Percentiles rank a stretch among this genome's conserved stretches.
Evolutionary conservation across 2,113 vertebrate genomes (phyloP).

Genomic region (Hipposideros armiger): DNA sequence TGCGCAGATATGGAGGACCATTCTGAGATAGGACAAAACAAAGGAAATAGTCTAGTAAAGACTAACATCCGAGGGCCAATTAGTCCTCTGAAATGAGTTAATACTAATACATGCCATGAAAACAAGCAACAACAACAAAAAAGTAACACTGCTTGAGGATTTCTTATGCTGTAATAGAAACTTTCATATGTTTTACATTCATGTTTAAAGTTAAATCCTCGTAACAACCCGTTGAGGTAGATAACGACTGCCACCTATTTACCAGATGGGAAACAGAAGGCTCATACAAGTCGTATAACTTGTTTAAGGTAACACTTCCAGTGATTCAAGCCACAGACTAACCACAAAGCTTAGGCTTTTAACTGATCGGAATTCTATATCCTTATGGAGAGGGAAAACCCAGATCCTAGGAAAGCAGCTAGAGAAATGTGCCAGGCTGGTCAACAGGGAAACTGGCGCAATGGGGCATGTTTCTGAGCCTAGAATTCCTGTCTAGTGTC

Average conservation of each 20-base stretch:
- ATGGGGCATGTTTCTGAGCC: not conserved
- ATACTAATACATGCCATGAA: not conserved
- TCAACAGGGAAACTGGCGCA: not conserved
- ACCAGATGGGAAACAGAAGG: not conserved
- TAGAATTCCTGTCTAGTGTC: not conserved
- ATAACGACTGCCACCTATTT: not conserved
- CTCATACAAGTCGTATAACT: not conserved
- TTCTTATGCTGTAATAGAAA: not conserved
- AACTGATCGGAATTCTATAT: not conserved
- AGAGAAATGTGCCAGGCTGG: not conserved
- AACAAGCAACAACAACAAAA: not conserved
- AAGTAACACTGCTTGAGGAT: not conserved
- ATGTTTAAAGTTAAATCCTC: slow-evolving; percentile 4
- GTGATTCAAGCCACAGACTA: not conserved
- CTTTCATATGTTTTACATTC: not conserved
- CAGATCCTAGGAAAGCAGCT: not conserved
- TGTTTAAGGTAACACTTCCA: not conserved
- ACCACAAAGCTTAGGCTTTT: not conserved
- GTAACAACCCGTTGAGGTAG: not conserved
- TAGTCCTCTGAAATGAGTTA: not conserved
- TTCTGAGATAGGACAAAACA: not conserved
- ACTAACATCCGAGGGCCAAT: not conserved
- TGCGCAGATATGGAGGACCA: not conserved
- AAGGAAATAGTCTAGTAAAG: not conserved
- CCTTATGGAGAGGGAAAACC: not conserved